Conservation (phyloP, 2,113 vertebrate genomes). For the Natator depressus region DNA sequence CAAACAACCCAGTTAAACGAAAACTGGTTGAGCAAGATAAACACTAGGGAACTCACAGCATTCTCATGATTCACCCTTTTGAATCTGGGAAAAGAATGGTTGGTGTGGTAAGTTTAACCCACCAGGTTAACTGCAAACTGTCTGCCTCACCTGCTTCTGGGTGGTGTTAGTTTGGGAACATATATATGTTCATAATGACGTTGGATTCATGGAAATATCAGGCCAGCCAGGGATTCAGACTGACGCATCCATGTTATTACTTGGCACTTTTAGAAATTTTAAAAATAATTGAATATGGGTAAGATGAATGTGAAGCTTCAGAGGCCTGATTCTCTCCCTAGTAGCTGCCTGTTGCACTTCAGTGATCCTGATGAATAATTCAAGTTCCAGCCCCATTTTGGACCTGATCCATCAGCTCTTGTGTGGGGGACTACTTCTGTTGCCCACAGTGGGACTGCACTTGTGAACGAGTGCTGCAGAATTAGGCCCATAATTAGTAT, state of each 20-base stretch:
- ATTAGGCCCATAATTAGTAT: constrained; percentile 61
- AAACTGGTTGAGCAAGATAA: constrained; percentile 79
- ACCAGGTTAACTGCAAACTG: constrained; percentile 38
- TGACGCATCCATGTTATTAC: constrained; percentile 24
- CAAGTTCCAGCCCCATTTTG: neutral
- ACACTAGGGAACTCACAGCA: constrained; percentile 69
- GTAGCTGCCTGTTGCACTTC: accelerated
- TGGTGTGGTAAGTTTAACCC: constrained; percentile 63
- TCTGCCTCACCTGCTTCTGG: constrained; percentile 67
- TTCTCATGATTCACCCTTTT: constrained; percentile 64
- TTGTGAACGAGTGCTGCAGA: constrained; percentile 28
- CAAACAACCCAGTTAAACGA: constrained; percentile 74
- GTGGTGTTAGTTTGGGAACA: constrained; percentile 34
- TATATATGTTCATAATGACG: neutral
- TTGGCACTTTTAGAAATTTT: neutral
- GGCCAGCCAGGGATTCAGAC: neutral
- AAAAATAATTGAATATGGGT: neutral
- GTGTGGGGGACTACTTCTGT: constrained; percentile 44
- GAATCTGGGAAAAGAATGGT: constrained; percentile 63
- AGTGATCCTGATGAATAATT: neutral
- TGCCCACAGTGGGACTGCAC: constrained; percentile 39
- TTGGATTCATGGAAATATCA: constrained; percentile 42
- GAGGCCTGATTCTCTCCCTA: neutral
- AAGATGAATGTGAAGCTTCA: neutral
- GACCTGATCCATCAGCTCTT: neutral